Evolutionary conservation across 2,113 vertebrate species (phyloP).

Genomic region (Leptobrachium ailaonicum): DNA sequence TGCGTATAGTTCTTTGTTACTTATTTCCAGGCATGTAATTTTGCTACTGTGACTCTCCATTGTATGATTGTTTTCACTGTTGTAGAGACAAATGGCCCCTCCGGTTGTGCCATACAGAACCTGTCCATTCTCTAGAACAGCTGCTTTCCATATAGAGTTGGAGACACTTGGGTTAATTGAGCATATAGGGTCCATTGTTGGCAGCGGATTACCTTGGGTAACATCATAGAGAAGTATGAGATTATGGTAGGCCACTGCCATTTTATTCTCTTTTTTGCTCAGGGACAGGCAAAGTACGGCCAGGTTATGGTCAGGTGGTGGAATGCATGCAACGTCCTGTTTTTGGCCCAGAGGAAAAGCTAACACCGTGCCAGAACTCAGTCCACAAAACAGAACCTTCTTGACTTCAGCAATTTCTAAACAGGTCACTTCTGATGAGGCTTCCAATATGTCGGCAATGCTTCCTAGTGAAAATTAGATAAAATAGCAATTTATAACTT

Average conservation of each 20-base stretch:
- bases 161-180: slow-evolving; percentile 63
- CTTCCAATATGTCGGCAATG: slow-evolving; percentile 55
- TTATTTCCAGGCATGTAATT: slow-evolving; percentile 69
- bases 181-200: slow-evolving; percentile 59
- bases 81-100: slow-evolving; percentile 60
- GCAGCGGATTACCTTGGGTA: slow-evolving; percentile 62
- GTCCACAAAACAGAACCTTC: slow-evolving; percentile 69
- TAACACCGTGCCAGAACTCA: slow-evolving; percentile 71
- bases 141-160: slow-evolving; percentile 61
- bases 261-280: slow-evolving; percentile 62
- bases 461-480: slow-evolving; percentile 57
- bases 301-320: slow-evolving; percentile 69
- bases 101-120: slow-evolving; percentile 65
- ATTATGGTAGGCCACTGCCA: slow-evolving; percentile 66
- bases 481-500: no score
- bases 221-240: slow-evolving; percentile 66
- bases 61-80: slow-evolving; percentile 51
- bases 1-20: slow-evolving; percentile 65
- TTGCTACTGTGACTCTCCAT: slow-evolving; percentile 70
- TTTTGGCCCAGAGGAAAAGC: slow-evolving; percentile 70
- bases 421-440: slow-evolving; percentile 66
- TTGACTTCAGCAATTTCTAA: slow-evolving; percentile 70
- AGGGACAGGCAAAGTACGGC: slow-evolving; percentile 57
- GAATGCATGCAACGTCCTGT: slow-evolving; percentile 71
- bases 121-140: slow-evolving; percentile 58